Percentiles rank a stretch among this genome's conserved stretches.
These are phyloP conservation scores for Myotis pilosus DNA, from an alignment of 2,797 vertebrate genomes.

Conservation along the genomic window DNA sequence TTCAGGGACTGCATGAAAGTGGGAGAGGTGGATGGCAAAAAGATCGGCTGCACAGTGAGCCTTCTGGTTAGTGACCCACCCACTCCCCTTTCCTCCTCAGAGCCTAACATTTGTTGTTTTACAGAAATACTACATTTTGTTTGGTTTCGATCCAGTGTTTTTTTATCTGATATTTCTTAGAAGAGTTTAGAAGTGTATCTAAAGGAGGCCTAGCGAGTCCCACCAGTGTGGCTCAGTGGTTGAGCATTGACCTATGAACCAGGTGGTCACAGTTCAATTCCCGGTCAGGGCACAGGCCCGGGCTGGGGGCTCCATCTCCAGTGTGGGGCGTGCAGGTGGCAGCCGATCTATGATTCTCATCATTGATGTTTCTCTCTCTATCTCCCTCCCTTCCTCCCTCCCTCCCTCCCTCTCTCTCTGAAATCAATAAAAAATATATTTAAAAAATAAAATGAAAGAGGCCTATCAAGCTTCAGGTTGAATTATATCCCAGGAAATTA, in stretches of 20 bases:
- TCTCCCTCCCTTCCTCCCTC: rapidly evolving
- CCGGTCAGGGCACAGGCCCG: too few relatives aligned
- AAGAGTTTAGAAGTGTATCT: slow-evolving; percentile 5
- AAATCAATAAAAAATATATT: too few relatives aligned
- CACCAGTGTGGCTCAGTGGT: too few relatives aligned
- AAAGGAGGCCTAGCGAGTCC: not conserved
- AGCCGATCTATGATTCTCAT: too few relatives aligned
- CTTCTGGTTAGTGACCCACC: slow-evolving; percentile 90
- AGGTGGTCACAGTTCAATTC: too few relatives aligned
- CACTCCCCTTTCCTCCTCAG: not conserved
- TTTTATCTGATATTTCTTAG: slow-evolving; percentile 41
- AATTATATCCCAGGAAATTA: not conserved
- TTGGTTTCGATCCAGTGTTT: not conserved
- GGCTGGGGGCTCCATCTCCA: too few relatives aligned
- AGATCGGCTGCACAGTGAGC: slow-evolving; percentile 99
- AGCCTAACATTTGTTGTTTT: not conserved
- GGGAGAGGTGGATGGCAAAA: slow-evolving; percentile 98
- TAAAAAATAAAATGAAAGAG: too few relatives aligned
- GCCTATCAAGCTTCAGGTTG: not conserved
- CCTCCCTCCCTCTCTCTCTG: too few relatives aligned
- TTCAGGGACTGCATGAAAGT: slow-evolving; percentile 98
- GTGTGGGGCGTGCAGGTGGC: too few relatives aligned
- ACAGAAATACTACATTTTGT: not conserved
- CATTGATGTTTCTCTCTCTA: too few relatives aligned
- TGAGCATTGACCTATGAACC: too few relatives aligned